Evolutionary conservation across 2,113 vertebrate genomes (phyloP).

Genomic region (Varanus salvator): DNA sequence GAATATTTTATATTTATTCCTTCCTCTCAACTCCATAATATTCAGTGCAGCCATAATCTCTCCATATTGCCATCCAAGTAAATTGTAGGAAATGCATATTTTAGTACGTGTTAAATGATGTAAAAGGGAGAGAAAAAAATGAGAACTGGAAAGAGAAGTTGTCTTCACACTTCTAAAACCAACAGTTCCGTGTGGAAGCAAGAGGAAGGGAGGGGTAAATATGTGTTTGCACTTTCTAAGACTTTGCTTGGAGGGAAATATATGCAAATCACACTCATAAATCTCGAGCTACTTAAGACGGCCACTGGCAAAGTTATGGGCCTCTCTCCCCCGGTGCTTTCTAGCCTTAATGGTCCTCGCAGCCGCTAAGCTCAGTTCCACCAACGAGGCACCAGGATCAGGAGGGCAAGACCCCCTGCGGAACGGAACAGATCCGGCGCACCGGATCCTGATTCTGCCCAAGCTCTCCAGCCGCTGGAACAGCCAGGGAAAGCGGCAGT

Average conservation of each 20-base stretch:
- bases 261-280: neutral
- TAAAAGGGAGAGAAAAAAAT: neutral
- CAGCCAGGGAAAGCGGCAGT: too few species aligned
- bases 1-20: too few species aligned
- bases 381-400: too few species aligned
- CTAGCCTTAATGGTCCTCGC: neutral
- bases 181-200: fast-evolving
- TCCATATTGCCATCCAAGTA: neutral
- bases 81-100: conserved; percentile 2
- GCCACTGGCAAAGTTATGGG: neutral
- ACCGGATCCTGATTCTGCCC: too few species aligned
- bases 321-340: neutral
- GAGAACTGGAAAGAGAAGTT: neutral
- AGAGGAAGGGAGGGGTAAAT: neutral
- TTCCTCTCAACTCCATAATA: neutral
- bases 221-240: neutral
- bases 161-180: neutral
- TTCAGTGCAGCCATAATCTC: neutral
- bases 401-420: too few species aligned
- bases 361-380: too few species aligned
- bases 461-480: too few species aligned
- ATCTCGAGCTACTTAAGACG: neutral
- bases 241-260: neutral
- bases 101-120: conserved; percentile 5
- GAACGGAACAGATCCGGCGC: too few species aligned